Evolutionary conservation across 2,888 invertebrate species (phyloP).

Genomic region (Drosophila recens): DNA sequence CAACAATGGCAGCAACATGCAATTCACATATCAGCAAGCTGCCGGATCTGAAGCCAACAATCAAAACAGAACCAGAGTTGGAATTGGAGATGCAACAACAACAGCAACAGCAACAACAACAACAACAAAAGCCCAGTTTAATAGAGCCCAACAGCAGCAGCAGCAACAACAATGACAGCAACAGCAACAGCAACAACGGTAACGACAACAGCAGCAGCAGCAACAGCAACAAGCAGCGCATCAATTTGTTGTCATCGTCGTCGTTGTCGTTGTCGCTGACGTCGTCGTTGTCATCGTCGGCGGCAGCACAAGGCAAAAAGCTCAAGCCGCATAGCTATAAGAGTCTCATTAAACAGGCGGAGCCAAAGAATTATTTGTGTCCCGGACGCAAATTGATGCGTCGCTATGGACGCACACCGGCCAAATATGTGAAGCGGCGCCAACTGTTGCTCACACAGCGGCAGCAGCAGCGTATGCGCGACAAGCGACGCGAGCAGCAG

Average conservation of each 20-base stretch:
- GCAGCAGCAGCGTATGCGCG: conserved; percentile 78
- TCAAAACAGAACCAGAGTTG: conserved; percentile 81
- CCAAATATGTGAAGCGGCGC: conserved; percentile 76
- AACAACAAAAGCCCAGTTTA: conserved; percentile 1
- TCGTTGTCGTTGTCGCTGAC: neutral
- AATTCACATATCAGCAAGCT: conserved; percentile 68
- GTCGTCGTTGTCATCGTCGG: conserved; percentile 34
- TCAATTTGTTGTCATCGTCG: conserved; percentile 74
- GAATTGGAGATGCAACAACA: conserved; percentile 18
- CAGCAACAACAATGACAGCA: conserved; percentile 17
- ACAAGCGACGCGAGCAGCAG: conserved; percentile 64
- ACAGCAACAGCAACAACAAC: neutral
- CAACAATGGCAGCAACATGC: conserved; percentile 43
- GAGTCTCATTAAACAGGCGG: conserved; percentile 84
- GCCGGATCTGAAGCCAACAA: conserved; percentile 81
- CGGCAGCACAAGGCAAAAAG: conserved; percentile 76
- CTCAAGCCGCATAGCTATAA: conserved; percentile 84
- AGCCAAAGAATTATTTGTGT: conserved; percentile 84
- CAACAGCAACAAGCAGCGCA: conserved; percentile 67
- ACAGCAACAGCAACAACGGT: neutral
- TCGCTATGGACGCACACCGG: conserved; percentile 79
- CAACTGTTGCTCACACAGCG: conserved; percentile 83
- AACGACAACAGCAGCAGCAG: conserved; percentile 13
- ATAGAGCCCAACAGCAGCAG: neutral
- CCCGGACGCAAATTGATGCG: conserved; percentile 81